Evolutionary conservation across 1,140 invertebrate species (phyloP), one percentile per base, ranked within the genome.

Genomic region (Zaprionus taronus): DNA sequence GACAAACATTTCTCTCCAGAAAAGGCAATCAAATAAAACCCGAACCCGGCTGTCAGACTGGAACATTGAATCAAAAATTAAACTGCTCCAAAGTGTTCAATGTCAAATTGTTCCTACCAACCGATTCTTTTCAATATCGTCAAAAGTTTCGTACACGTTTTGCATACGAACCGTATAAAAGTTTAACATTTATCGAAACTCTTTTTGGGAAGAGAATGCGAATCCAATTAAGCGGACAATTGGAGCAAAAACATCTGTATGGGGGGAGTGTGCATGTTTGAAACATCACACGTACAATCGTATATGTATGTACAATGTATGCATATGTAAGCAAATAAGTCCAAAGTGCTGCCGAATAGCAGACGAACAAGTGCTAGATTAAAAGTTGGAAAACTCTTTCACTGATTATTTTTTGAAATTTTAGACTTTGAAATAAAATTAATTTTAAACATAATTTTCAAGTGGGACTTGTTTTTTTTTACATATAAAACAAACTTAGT

Each of bases 41-140:
- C 31, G 24, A 70, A 47, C 41, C 20, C 15, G 65, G 65, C 65
- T 68, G 55, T 68, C 55, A 34, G 47, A 12, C 24, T n/a, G 36
- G 49, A 69, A 69, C 28, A 12, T 24, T 24, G 20, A 51, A 24
- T 51, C 11, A 12, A 22, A 49, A 49, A 51, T 51, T 20, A 22
- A 51, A 24, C 11, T 51, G 47, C 12, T 12, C 20, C 3, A 51
- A 51, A 22, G 20, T 4, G 14, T n/a, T 41, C 44, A 47, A 9
- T 47, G 2, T n/a, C 44, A 0, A 20, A n/a, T 41, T 51, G 20
- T 51, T 24, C 20, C 47, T 14, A 4, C 4, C 7, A 17, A 17
- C 1, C 9, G 17, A 51, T 22, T 22, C 11, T 24, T 4, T 51
- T 24, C 4, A 15, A 55, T 24, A 24, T 55, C 51, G 31, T 6